Evolutionary conservation across 2,797 vertebrate species (phyloP).

Genomic region (Pogoniulus pusillus): DNA sequence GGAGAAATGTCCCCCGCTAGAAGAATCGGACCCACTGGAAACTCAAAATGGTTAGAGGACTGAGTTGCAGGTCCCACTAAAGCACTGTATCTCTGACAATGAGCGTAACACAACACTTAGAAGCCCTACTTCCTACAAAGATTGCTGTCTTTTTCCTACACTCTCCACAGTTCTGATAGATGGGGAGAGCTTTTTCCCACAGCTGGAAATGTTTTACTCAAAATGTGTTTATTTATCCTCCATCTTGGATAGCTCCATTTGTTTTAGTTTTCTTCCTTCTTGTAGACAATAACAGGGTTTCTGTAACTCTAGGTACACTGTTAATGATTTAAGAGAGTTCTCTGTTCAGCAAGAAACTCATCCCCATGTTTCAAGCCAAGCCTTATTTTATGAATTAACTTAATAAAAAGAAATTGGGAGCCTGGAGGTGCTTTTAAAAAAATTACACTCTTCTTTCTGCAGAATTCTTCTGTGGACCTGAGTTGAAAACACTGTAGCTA

Average conservation of each 20-base stretch:
- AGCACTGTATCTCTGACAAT: neutral
- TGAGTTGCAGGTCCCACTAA: neutral
- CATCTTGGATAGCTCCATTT: neutral
- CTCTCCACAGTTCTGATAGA: neutral
- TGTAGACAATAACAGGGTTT: neutral
- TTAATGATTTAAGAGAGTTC: neutral
- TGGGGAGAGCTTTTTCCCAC: neutral
- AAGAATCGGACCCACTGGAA: neutral
- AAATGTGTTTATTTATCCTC: neutral
- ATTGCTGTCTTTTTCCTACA: neutral
- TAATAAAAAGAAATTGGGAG: neutral
- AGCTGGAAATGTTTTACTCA: constrained; percentile 12
- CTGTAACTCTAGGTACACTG: neutral
- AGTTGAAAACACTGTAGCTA: neutral
- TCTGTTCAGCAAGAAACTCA: neutral
- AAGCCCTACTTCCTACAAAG: neutral
- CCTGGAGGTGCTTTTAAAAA: neutral
- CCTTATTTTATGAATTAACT: neutral
- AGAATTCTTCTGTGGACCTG: neutral
- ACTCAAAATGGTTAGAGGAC: neutral
- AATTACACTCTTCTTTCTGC: neutral
- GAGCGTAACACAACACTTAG: neutral
- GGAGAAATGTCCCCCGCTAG: neutral
- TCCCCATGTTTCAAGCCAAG: neutral
- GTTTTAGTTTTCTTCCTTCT: neutral